Evolutionary conservation across 2,797 vertebrate species (phyloP).

Genomic region (Chloroceryle inda): DNA sequence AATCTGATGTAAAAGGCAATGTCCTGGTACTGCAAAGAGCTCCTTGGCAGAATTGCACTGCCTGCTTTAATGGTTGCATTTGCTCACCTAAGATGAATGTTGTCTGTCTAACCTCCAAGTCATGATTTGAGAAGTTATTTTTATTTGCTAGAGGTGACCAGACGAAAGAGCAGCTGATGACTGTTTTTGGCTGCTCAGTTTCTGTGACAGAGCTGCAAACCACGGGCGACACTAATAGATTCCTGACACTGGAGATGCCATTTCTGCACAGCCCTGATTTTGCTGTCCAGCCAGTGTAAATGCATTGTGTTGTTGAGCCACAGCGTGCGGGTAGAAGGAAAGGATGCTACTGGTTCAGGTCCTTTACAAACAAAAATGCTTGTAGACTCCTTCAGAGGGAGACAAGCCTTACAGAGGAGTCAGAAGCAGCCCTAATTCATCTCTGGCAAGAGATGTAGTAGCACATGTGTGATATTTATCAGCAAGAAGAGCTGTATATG

Average conservation of each 20-base stretch:
- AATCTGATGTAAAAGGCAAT: neutral
- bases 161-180: neutral
- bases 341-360: neutral
- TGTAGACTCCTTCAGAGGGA: neutral
- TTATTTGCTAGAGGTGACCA: constrained; percentile 38
- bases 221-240: accelerated
- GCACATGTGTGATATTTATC: neutral
- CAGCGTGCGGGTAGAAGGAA: neutral
- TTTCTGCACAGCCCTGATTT: neutral
- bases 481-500: neutral
- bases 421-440: neutral
- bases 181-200: neutral
- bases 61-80: neutral
- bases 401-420: neutral
- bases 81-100: constrained; percentile 26
- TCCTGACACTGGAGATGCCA: neutral
- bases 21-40: neutral
- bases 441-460: neutral
- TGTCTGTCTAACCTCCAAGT: neutral
- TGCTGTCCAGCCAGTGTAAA: neutral
- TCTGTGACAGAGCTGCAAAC: neutral
- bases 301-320: neutral
- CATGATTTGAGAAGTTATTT: constrained; percentile 35
- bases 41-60: neutral
- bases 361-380: neutral